phyloP scores from a whole-genome alignment of 2,797 vertebrate genomes.

The Trachurus trachurus region DNA sequence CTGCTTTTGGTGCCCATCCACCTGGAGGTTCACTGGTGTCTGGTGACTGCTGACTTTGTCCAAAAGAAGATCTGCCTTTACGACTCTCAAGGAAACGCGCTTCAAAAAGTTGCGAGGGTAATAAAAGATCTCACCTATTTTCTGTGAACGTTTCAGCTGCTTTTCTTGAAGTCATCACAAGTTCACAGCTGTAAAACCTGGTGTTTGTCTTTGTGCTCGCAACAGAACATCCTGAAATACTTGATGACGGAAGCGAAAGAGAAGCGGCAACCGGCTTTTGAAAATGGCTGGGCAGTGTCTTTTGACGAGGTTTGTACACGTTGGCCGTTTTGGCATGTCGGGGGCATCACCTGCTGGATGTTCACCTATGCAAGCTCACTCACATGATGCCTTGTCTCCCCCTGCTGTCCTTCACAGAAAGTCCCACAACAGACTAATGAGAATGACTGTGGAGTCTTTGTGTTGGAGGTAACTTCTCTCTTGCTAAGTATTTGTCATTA shows the following conservation, averaged over 20 bases:
- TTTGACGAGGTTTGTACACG: conserved; percentile 86
- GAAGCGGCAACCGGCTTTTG: conserved; percentile 90
- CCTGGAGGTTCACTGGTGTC: conserved; percentile 98
- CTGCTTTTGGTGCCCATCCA: conserved; percentile 96
- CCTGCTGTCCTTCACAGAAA: conserved; percentile 82
- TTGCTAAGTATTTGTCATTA: rapidly evolving
- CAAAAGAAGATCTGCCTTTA: conserved; percentile 94
- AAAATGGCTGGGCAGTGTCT: conserved; percentile 93
- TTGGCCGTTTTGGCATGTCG: neutral
- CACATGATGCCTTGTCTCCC: conserved; percentile 35
- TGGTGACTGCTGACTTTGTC: conserved; percentile 93
- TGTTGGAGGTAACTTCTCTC: conserved; percentile 91
- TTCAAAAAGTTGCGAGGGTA: conserved; percentile 90
- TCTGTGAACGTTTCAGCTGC: neutral
- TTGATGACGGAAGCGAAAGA: conserved; percentile 95
- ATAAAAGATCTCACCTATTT: neutral
- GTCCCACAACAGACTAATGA: conserved; percentile 98
- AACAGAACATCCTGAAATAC: conserved; percentile 96
- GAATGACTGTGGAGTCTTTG: conserved; percentile 98
- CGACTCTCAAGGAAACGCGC: conserved; percentile 95
- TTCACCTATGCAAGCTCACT: neutral
- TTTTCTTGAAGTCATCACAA: neutral
- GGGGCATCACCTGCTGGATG: conserved; percentile 7
- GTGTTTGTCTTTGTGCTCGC: conserved; percentile 6
- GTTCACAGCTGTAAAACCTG: neutral